Evolutionary conservation across 2,888 invertebrate genomes (phyloP).

Genomic region (Cyclophora albipunctata): DNA sequence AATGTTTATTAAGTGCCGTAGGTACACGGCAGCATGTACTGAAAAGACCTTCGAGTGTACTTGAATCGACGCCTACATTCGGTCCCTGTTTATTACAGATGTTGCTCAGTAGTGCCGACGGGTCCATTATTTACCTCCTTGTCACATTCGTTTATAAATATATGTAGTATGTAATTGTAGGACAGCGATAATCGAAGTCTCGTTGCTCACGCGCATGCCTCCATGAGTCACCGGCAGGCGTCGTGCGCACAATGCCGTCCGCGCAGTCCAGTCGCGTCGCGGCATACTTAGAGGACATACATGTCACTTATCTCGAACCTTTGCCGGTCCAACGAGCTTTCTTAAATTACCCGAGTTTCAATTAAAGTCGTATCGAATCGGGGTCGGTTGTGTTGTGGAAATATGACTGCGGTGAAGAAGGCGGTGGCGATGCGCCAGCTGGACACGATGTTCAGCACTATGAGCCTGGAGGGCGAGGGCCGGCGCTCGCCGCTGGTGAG

Average conservation of each 20-base stretch:
- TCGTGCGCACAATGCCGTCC: conserved; percentile 68
- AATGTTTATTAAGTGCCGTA: neutral
- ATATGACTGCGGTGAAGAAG: conserved; percentile 75
- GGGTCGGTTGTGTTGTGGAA: conserved; percentile 30
- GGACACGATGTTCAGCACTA: conserved; percentile 82
- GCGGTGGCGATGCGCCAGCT: conserved; percentile 81
- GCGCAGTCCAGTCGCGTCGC: conserved; percentile 66
- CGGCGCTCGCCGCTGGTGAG: conserved; percentile 60
- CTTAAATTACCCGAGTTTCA: conserved; percentile 31
- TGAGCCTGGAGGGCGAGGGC: conserved; percentile 73
- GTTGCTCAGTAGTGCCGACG: conserved; percentile 33
- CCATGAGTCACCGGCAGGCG: conserved; percentile 63
- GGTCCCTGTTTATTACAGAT: conserved; percentile 58
- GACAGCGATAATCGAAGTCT: conserved; percentile 59
- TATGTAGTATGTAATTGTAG: conserved; percentile 50
- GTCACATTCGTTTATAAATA: conserved; percentile 58
- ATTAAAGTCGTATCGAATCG: conserved; percentile 31
- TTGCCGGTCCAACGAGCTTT: conserved; percentile 28
- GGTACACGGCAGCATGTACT: conserved; percentile 2
- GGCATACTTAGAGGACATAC: conserved; percentile 70
- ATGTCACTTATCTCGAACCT: conserved; percentile 52
- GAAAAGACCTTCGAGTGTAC: conserved; percentile 47
- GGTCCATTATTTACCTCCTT: conserved; percentile 62
- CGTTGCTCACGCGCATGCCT: conserved; percentile 64
- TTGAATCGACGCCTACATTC: conserved; percentile 49